A percentile compares a stretch with the other conserved stretches of the same genome.
phyloP scores from a whole-genome alignment of 2,113 vertebrate species.

The Lepidothrix coronata region DNA sequence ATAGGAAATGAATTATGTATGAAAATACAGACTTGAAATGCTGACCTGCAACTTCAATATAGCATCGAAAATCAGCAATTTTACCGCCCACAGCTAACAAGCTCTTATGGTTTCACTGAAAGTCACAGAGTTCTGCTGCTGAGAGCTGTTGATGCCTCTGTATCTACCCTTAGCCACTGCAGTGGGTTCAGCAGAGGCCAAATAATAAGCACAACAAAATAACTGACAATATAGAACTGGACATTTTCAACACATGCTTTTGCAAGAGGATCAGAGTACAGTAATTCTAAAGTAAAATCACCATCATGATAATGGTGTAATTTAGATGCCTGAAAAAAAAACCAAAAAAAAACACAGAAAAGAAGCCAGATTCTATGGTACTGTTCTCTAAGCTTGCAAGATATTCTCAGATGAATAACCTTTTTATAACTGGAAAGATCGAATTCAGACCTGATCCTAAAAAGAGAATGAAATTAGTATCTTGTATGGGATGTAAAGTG shows the following conservation, averaged over 20 bases:
- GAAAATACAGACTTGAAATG: neutral
- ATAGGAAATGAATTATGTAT: constrained; percentile 60
- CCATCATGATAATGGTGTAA: neutral
- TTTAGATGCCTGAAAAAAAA: neutral
- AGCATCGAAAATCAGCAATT: neutral
- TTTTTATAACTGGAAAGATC: neutral
- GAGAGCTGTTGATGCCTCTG: neutral
- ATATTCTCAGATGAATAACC: neutral
- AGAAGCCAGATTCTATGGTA: no score
- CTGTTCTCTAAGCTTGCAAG: neutral
- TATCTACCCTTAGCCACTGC: neutral
- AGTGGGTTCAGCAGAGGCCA: neutral
- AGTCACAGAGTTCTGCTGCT: neutral
- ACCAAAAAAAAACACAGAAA: neutral
- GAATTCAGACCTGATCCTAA: neutral
- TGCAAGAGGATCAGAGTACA: neutral
- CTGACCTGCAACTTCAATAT: neutral
- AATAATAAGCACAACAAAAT: neutral
- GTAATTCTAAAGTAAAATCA: neutral
- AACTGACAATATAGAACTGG: neutral
- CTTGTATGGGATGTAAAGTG: neutral
- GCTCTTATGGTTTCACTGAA: neutral
- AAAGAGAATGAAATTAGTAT: neutral
- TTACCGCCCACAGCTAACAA: neutral
- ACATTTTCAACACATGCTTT: neutral